Conservation (phyloP, 2,113 vertebrate species). For the Phaetusa simplex region DNA sequence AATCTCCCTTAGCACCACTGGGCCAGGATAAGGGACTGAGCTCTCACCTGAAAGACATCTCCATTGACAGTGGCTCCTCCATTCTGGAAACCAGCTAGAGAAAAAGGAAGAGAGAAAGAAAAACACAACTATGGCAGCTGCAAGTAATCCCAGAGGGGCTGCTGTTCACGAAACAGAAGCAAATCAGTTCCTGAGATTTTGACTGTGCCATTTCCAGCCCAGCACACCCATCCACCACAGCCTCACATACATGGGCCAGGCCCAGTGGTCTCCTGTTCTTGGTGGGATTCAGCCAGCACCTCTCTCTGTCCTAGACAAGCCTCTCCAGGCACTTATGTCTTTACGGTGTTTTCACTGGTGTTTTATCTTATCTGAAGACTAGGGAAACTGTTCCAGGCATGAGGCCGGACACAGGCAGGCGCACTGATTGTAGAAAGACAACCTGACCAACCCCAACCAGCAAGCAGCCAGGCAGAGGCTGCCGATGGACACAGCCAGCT, state of each 20-base stretch:
- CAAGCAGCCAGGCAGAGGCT: background rate
- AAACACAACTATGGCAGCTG: background rate
- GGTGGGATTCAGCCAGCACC: background rate
- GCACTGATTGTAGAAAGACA: background rate
- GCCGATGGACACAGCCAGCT: rapidly evolving
- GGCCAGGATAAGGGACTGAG: background rate
- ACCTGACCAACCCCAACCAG: background rate
- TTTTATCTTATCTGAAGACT: constrained; percentile 45
- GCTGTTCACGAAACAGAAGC: background rate
- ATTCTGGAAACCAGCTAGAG: constrained; percentile 81
- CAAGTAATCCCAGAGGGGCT: background rate
- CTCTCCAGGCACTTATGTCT: background rate
- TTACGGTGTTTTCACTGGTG: background rate
- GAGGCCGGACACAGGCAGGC: background rate
- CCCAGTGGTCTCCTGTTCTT: background rate
- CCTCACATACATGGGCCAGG: background rate
- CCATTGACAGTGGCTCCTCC: constrained; percentile 85
- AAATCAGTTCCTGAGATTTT: background rate
- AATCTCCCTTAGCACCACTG: background rate
- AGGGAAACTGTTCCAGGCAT: background rate
- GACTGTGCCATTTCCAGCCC: background rate
- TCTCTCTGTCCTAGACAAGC: background rate
- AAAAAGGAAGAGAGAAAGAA: constrained; percentile 22
- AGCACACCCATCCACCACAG: background rate
- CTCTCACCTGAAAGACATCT: constrained; percentile 91